These are phyloP conservation scores for Platorchestia sp. DNA, from an alignment of 1,140 invertebrate genomes.

Conservation along the genomic window DNA sequence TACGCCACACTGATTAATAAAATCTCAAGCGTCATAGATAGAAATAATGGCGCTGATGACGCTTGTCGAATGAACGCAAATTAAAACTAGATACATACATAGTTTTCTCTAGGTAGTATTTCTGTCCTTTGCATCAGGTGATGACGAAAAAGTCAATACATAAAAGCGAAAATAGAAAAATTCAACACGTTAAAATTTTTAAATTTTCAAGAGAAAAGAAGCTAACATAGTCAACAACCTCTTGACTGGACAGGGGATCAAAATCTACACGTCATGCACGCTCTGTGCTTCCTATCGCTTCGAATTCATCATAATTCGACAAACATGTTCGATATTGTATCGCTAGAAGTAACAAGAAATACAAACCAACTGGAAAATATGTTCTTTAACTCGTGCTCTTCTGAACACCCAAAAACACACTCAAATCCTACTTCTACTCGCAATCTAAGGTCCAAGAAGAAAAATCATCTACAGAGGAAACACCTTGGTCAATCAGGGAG, in stretches of 20 bases:
- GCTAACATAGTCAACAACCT: no score
- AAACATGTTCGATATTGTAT: not conserved
- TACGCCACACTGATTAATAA: not conserved
- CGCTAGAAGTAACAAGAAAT: not conserved
- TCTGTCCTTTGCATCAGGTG: no score
- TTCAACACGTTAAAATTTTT: not conserved
- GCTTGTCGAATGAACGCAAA: no score
- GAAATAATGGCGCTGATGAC: not conserved
- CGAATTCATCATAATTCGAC: not conserved
- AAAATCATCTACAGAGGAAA: not conserved
- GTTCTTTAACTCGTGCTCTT: not conserved
- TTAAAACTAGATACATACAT: no score
- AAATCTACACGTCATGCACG: not conserved
- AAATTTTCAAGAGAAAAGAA: not conserved
- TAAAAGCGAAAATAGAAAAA: no score
- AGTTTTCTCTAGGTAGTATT: no score
- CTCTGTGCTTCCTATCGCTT: not conserved
- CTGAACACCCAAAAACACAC: not conserved
- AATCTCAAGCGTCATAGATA: not conserved
- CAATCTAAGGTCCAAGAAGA: not conserved
- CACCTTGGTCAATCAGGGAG: not conserved
- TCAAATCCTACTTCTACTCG: not conserved
- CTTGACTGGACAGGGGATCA: not conserved
- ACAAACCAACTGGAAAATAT: not conserved
- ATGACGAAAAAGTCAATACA: no score